Evolutionary conservation across 2,797 vertebrate species (phyloP).

Genomic region (Cryptoblepharus egeriae): DNA sequence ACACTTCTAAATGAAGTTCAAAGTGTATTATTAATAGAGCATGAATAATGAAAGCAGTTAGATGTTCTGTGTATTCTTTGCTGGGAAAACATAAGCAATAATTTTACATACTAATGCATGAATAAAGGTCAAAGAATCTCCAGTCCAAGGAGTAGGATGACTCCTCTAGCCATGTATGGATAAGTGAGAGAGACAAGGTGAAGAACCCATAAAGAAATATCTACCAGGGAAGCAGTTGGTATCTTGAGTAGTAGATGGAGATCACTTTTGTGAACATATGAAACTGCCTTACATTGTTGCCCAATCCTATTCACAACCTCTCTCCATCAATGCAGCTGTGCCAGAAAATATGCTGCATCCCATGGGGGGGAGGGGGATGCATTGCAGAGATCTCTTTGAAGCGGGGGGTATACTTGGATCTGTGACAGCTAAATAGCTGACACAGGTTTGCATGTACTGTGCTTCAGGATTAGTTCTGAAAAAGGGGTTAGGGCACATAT

Average conservation of each 20-base stretch:
- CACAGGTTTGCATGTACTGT: too few relatives aligned
- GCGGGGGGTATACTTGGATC: too few relatives aligned
- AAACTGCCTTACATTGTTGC: too few relatives aligned
- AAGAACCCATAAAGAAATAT: background rate
- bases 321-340: too few relatives aligned
- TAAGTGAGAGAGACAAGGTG: background rate
- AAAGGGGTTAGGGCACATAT: too few relatives aligned
- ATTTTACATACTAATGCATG: background rate
- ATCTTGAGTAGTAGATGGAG: background rate
- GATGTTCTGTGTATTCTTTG: background rate
- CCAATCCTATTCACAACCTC: too few relatives aligned
- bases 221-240: background rate
- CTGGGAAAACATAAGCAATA: background rate
- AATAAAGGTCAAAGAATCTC: background rate
- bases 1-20: constrained; percentile 19
- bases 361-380: too few relatives aligned
- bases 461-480: too few relatives aligned
- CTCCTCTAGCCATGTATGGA: background rate
- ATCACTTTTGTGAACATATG: background rate
- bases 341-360: too few relatives aligned
- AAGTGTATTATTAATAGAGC: background rate
- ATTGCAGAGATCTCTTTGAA: too few relatives aligned
- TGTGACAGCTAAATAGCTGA: too few relatives aligned
- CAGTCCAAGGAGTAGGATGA: accelerated
- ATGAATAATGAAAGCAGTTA: background rate